phyloP scores from a whole-genome alignment of 1,140 invertebrate genomes.

The Apis cerana region DNA sequence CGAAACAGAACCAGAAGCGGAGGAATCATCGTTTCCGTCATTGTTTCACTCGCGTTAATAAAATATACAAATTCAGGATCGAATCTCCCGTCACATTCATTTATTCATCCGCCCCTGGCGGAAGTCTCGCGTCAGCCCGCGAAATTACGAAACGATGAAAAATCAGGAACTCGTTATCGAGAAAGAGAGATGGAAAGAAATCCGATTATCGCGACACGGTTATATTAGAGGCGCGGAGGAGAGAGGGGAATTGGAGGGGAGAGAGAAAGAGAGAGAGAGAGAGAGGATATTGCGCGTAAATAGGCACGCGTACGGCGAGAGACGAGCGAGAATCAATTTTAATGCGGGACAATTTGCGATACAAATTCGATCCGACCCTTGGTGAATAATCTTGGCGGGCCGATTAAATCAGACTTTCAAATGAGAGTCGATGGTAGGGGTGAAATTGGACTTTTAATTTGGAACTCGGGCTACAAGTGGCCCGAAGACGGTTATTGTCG shows the following conservation, averaged over 20 bases:
- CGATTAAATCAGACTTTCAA: constrained; percentile 47
- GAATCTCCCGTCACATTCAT: constrained; percentile 62
- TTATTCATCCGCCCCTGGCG: constrained; percentile 52
- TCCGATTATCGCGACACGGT: not conserved
- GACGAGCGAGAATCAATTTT: constrained; percentile 17
- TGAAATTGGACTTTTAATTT: constrained; percentile 37
- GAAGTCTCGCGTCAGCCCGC: constrained; percentile 7
- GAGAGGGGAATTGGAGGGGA: not conserved
- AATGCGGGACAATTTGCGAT: constrained; percentile 31
- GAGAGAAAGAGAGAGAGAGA: not conserved
- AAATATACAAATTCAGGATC: constrained; percentile 58
- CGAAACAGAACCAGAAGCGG: not conserved
- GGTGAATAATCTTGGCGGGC: constrained; percentile 12
- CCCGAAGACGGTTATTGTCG: not conserved
- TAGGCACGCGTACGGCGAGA: constrained; percentile 17
- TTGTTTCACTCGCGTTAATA: constrained; percentile 27
- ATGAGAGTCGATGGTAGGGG: constrained; percentile 3
- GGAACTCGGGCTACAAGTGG: not conserved
- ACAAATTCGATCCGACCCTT: constrained; percentile 30
- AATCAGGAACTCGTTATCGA: constrained; percentile 51
- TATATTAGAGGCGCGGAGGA: not conserved
- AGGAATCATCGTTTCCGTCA: constrained; percentile 50
- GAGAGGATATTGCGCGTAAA: not conserved
- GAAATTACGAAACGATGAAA: constrained; percentile 59
- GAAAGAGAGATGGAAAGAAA: not conserved